Percentiles rank a stretch among this genome's conserved stretches.
These are phyloP conservation scores for Pseudomyrmex concolor DNA, from an alignment of 1,140 invertebrate species.

Conservation along the genomic window DNA sequence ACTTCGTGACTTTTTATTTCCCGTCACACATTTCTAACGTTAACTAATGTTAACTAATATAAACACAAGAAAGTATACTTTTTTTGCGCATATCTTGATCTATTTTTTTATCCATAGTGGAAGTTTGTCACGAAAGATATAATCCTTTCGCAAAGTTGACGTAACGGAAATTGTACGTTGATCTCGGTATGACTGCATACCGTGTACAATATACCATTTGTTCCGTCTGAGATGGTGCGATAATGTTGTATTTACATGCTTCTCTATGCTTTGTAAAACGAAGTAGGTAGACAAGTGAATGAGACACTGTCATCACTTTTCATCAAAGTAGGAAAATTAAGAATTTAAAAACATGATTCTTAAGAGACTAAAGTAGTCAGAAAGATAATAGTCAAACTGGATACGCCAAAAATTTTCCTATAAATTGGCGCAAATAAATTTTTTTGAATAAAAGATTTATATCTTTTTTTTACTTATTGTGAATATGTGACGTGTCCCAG, in stretches of 20 bases:
- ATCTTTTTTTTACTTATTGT: constrained; percentile 21
- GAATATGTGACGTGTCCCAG: constrained; percentile 68
- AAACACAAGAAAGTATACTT: too few relatives aligned
- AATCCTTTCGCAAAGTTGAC: constrained; percentile 35
- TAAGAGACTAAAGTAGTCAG: background rate
- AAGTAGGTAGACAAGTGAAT: constrained; percentile 42
- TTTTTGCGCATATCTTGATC: too few relatives aligned
- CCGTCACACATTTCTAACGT: background rate
- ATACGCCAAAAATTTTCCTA: too few relatives aligned
- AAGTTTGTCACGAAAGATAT: background rate
- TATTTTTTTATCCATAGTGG: background rate
- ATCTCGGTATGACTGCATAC: background rate
- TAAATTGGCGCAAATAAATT: background rate
- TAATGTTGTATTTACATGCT: constrained; percentile 25
- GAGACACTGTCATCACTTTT: constrained; percentile 16
- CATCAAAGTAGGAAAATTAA: background rate
- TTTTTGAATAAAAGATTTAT: background rate
- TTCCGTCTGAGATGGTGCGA: constrained; percentile 48
- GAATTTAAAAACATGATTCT: background rate
- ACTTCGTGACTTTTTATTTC: constrained; percentile 17
- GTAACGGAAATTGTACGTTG: constrained; percentile 53
- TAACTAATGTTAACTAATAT: too few relatives aligned
- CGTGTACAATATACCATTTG: constrained; percentile 23
- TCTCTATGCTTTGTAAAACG: background rate
- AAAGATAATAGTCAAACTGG: too few relatives aligned